Evolutionary conservation across 2,888 invertebrate genomes (phyloP).

Genomic region (Hemaris fuciformis): DNA sequence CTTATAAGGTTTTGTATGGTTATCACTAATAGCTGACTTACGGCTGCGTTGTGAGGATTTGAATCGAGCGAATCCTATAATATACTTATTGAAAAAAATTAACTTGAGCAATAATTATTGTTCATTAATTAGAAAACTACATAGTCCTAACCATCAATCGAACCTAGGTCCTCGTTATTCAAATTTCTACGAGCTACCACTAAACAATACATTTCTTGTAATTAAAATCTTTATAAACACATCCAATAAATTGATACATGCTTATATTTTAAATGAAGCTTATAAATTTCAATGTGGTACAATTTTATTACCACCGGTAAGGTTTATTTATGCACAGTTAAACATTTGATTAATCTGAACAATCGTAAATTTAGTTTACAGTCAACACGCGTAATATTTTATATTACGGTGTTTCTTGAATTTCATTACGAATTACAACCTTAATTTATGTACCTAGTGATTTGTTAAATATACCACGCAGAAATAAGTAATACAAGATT

Average conservation of each 20-base stretch:
- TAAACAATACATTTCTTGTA: too few relatives aligned
- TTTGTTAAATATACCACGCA: too few relatives aligned
- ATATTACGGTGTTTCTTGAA: background rate
- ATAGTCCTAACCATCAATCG: too few relatives aligned
- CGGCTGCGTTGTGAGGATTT: background rate
- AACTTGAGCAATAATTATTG: too few relatives aligned
- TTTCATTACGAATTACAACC: background rate
- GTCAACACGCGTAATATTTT: background rate
- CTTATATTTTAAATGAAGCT: background rate
- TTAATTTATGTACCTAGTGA: background rate
- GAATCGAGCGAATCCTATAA: background rate
- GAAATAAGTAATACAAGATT: too few relatives aligned
- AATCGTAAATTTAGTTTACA: background rate
- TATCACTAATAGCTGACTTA: conserved; percentile 10
- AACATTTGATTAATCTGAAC: background rate
- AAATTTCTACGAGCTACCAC: too few relatives aligned
- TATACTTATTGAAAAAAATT: too few relatives aligned
- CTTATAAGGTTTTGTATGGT: conserved; percentile 43
- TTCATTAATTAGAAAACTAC: too few relatives aligned
- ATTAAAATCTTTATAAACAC: too few relatives aligned
- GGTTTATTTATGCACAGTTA: background rate
- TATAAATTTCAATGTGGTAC: background rate
- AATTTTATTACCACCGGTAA: background rate
- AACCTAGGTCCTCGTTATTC: too few relatives aligned
- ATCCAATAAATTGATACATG: background rate